Conservation (phyloP, 2,888 invertebrate species). For the Meteorus cinctellus region DNA sequence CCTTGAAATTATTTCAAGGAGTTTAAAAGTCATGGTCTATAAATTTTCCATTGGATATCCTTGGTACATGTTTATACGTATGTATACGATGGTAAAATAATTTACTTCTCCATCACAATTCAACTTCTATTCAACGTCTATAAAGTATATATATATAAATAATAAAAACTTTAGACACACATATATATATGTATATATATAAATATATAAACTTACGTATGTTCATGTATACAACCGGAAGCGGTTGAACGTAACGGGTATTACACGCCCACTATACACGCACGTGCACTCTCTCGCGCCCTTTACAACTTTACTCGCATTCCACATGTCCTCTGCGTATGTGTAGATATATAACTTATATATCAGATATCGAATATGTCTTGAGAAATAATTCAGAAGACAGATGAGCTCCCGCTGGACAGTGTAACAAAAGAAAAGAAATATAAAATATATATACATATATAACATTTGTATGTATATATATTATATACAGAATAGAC, state of each 20-base stretch:
- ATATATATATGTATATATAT: neutral
- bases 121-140: slow-evolving; percentile 20
- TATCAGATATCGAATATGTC: slow-evolving; percentile 13
- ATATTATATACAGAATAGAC: neutral
- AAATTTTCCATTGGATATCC: slow-evolving; percentile 6
- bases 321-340: neutral
- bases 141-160: slow-evolving; percentile 10
- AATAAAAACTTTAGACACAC: neutral
- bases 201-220: neutral
- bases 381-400: neutral
- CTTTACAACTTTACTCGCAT: slow-evolving; percentile 41
- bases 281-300: slow-evolving; percentile 57
- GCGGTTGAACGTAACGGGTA: slow-evolving; percentile 47
- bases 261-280: slow-evolving; percentile 53
- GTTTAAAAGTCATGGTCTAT: slow-evolving; percentile 13
- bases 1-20: slow-evolving; percentile 1
- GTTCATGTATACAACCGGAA: slow-evolving; percentile 43
- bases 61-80: neutral
- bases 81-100: neutral
- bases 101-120: slow-evolving; percentile 35
- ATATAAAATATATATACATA: neutral
- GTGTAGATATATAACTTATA: neutral
- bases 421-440: neutral
- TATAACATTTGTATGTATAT: neutral
- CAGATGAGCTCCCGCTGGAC: neutral